Conservation (phyloP, 2,113 vertebrate species). For the Pristiophorus japonicus region DNA sequence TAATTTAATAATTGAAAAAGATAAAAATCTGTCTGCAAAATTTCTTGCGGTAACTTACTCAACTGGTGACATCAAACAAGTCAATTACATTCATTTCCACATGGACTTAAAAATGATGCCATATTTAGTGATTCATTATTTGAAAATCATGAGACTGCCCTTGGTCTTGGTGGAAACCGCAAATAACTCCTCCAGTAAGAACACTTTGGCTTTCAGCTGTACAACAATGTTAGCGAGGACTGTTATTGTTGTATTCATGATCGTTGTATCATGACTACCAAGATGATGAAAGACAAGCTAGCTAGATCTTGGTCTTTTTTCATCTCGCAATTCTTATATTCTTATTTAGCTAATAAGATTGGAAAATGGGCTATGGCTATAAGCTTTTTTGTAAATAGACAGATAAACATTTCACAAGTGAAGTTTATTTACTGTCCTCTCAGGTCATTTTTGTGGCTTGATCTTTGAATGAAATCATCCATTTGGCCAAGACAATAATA, state of each 20-base stretch:
- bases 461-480: not conserved
- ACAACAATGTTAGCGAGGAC: not conserved
- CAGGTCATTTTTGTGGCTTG: not conserved
- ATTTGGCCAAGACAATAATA: not conserved
- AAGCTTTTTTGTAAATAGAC: not conserved
- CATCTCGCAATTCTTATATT: not conserved
- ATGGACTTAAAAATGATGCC: not conserved
- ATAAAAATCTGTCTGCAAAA: not conserved
- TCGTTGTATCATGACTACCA: not conserved
- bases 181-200: too few species aligned
- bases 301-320: not conserved
- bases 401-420: not conserved
- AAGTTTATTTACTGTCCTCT: not conserved
- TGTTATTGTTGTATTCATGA: not conserved
- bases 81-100: not conserved
- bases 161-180: not conserved
- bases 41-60: not conserved
- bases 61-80: not conserved
- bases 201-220: too few species aligned
- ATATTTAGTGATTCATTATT: too few species aligned
- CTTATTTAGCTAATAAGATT: not conserved
- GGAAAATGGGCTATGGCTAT: not conserved
- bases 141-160: not conserved
- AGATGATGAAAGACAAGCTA: not conserved
- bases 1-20: not conserved